Base-by-base conservation (phyloP, 2,888 invertebrate species). In the Frankliniella intonsa region DNA sequence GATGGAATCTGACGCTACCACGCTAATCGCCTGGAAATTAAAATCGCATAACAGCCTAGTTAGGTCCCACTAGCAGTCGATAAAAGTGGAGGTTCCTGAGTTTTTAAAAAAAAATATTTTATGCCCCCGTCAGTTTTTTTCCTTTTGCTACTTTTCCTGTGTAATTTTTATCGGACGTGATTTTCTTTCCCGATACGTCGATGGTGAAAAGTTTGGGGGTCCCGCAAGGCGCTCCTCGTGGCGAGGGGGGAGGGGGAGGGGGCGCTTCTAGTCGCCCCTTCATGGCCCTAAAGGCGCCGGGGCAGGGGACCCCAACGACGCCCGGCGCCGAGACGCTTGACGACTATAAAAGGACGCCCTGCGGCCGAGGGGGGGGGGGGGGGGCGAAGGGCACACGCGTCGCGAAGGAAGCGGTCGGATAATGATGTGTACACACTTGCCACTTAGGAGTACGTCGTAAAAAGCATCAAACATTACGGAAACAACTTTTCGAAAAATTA, bases 251-350 rank as follows among this genome's bases (percentile, higher is more conserved):
- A 9, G 69, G 22, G 10, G 25, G 22, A 2, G 22, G 69, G 3
- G 22, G n/a, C 10, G 69, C 25, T 25, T 76, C 12, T 69, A 1
- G 69, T 22, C 3, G 38, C 38, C 69, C 69, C 69, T 25, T 76
- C 69, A 76, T 76, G 69, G 69, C 69, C n/a, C 69, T 76, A 76
- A 76, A 76, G 69, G 69, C 7, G 22, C 69, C 62, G 62, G 14
- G 62, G 62, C 17, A 62, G 62, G 62, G 62, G 62, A n/a, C 38
- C 38, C 17, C 55, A 14, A 19, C 55, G 55, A 55, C 55, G 14
- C 55, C 19, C 14, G 55, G 19, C 17, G 55, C 55, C 55, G 55
- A 38, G 38, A 9, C 55, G 55, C 55, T 55, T 55, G 55, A 55
- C 25, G 69, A 22, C 69, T 76, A 25, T 76, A 76, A 76, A 76